Evolutionary conservation across 2,888 invertebrate species (phyloP).

Genomic region (Harpagoxenus sublaevis): DNA sequence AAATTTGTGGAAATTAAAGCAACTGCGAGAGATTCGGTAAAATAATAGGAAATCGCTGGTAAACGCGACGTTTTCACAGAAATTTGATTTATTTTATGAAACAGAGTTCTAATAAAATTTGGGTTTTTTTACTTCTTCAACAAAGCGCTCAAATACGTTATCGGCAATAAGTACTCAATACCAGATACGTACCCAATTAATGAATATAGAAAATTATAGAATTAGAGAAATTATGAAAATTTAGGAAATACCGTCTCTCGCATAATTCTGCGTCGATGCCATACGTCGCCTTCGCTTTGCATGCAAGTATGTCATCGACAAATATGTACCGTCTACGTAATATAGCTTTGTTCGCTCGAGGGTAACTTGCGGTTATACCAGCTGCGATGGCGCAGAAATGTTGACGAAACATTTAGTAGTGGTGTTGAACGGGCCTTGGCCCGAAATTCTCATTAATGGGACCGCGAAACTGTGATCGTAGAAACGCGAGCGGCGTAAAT

Average conservation of each 20-base stretch:
- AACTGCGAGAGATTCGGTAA: background rate
- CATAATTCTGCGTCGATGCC: background rate
- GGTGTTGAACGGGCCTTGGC: conserved; percentile 31
- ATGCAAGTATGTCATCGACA: conserved; percentile 62
- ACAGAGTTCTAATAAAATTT: background rate
- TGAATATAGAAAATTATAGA: background rate
- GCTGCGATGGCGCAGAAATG: conserved; percentile 38
- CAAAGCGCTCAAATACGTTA: no score
- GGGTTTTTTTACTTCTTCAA: background rate
- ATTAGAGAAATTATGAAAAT: background rate
- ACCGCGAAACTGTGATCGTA: conserved; percentile 38
- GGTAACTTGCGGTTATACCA: conserved; percentile 39
- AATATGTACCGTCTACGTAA: conserved; percentile 54
- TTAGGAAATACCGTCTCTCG: background rate
- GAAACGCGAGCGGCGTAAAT: conserved; percentile 25
- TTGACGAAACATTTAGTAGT: conserved; percentile 39
- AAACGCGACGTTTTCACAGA: background rate
- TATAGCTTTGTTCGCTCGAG: conserved; percentile 30
- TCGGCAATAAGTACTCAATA: background rate
- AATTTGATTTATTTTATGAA: conserved; percentile 2
- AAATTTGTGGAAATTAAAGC: conserved; percentile 14
- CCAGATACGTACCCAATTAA: background rate
- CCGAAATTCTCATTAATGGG: conserved; percentile 41
- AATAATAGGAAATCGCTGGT: background rate
- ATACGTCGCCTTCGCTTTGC: conserved; percentile 1